Conservation (phyloP, 2,797 vertebrate genomes). For the Phrynocephalus forsythii region DNA sequence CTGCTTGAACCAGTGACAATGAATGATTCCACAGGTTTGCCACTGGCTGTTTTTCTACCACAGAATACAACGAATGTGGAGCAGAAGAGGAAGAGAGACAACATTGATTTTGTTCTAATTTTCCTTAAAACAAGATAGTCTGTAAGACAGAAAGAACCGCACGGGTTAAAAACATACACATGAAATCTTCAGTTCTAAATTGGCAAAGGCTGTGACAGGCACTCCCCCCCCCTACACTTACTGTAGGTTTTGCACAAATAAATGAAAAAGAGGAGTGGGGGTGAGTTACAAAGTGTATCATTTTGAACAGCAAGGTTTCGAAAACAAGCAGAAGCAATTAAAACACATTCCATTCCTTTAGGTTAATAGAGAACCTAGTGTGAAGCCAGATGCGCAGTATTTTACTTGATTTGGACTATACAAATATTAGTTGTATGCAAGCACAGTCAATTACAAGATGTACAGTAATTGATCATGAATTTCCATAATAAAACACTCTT, state of each 20-base stretch:
- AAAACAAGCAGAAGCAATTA: slow-evolving; percentile 59
- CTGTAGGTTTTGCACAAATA: slow-evolving; percentile 37
- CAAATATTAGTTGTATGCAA: slow-evolving; percentile 50
- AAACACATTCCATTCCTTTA: slow-evolving; percentile 50
- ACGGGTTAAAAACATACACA: slow-evolving; percentile 40
- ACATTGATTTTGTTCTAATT: slow-evolving; percentile 13
- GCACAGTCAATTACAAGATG: slow-evolving; percentile 41
- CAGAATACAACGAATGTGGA: slow-evolving; percentile 11
- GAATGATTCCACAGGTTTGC: background rate
- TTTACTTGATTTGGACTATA: background rate
- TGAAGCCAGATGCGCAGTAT: background rate
- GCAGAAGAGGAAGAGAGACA: slow-evolving; percentile 42
- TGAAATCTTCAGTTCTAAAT: slow-evolving; percentile 31
- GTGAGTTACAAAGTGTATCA: slow-evolving; percentile 16
- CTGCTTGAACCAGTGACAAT: slow-evolving; percentile 56
- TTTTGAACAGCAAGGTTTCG: slow-evolving; percentile 42
- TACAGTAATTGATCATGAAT: background rate
- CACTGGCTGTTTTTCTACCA: background rate
- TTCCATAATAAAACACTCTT: background rate
- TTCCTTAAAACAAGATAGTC: slow-evolving; percentile 18
- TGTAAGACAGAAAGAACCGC: slow-evolving; percentile 49
- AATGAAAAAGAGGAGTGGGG: slow-evolving; percentile 12
- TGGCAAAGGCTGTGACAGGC: slow-evolving; percentile 30
- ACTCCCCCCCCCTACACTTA: background rate
- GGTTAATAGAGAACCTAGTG: slow-evolving; percentile 22